These are phyloP conservation scores for Drosophila lacicola DNA, from an alignment of 2,888 invertebrate genomes.

Conservation along the genomic window DNA sequence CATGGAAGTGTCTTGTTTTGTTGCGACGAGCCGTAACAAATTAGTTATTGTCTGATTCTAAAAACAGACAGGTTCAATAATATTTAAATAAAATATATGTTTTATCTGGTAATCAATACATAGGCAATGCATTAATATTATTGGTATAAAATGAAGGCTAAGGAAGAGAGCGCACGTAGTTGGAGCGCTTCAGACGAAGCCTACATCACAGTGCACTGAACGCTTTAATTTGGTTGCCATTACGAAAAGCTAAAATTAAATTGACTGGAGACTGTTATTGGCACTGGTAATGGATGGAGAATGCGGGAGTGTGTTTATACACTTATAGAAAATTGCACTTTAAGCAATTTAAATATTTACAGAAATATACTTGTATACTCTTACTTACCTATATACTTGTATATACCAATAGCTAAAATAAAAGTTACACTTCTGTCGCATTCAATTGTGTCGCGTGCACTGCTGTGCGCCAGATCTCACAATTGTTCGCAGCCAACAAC, in stretches of 20 bases:
- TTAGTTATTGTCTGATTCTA: too few relatives aligned
- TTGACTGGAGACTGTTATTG: slow-evolving; percentile 12
- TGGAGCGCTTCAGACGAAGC: neutral
- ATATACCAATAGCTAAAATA: slow-evolving; percentile 18
- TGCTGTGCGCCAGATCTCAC: slow-evolving; percentile 28
- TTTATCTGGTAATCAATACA: too few relatives aligned
- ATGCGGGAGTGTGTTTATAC: too few relatives aligned
- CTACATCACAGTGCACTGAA: slow-evolving; percentile 41
- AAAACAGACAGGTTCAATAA: too few relatives aligned
- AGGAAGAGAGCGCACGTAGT: too few relatives aligned
- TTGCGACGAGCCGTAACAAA: too few relatives aligned
- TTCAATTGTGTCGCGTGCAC: slow-evolving; percentile 47
- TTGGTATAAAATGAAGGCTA: neutral
- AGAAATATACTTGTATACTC: slow-evolving; percentile 14
- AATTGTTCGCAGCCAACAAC: slow-evolving; percentile 32
- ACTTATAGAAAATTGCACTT: slow-evolving; percentile 33
- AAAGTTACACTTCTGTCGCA: slow-evolving; percentile 34
- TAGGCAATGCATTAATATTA: too few relatives aligned
- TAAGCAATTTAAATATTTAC: slow-evolving; percentile 62
- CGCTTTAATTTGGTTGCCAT: slow-evolving; percentile 54
- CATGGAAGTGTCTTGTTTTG: too few relatives aligned
- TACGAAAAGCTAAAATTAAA: slow-evolving; percentile 7
- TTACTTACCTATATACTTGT: neutral
- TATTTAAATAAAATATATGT: too few relatives aligned
- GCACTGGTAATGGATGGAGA: slow-evolving; percentile 16